Evolutionary conservation across 2,797 vertebrate genomes (phyloP).

Genomic region (Phoxinus dragarum): DNA sequence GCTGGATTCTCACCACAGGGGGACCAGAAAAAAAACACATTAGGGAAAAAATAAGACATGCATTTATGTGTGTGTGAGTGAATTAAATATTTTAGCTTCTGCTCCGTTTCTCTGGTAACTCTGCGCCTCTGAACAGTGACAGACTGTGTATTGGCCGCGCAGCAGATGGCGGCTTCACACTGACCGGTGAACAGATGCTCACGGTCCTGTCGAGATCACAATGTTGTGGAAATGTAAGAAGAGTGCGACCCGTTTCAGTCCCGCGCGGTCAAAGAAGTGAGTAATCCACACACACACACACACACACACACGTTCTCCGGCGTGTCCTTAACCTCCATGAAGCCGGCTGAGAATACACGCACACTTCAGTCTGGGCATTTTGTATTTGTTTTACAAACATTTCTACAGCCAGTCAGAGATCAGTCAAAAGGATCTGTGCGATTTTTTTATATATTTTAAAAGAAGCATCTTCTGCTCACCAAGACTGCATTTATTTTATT

Average conservation of each 20-base stretch:
- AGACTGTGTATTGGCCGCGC: neutral
- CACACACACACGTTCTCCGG: slow-evolving; percentile 18
- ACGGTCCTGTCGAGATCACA: slow-evolving; percentile 18
- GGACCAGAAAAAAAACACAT: neutral
- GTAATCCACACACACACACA: neutral
- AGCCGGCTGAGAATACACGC: neutral
- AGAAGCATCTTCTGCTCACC: too few relatives aligned
- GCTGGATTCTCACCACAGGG: too few relatives aligned
- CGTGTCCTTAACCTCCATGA: slow-evolving; percentile 19
- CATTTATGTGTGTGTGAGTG: neutral
- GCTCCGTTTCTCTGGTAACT: neutral
- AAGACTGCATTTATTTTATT: too few relatives aligned
- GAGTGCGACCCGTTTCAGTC: neutral
- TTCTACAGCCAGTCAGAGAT: too few relatives aligned
- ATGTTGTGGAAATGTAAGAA: slow-evolving; percentile 4
- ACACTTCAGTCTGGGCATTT: neutral
- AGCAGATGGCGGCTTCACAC: slow-evolving; percentile 43
- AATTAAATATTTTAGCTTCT: too few relatives aligned
- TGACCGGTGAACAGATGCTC: slow-evolving; percentile 44
- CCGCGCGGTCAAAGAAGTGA: neutral
- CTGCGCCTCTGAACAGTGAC: neutral
- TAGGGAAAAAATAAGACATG: neutral
- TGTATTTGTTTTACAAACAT: neutral
- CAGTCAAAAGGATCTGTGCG: too few relatives aligned
- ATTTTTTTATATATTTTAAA: too few relatives aligned